These are phyloP conservation scores for Coregonus clupeaformis DNA, from an alignment of 2,113 vertebrate species.

Conservation along the genomic window DNA sequence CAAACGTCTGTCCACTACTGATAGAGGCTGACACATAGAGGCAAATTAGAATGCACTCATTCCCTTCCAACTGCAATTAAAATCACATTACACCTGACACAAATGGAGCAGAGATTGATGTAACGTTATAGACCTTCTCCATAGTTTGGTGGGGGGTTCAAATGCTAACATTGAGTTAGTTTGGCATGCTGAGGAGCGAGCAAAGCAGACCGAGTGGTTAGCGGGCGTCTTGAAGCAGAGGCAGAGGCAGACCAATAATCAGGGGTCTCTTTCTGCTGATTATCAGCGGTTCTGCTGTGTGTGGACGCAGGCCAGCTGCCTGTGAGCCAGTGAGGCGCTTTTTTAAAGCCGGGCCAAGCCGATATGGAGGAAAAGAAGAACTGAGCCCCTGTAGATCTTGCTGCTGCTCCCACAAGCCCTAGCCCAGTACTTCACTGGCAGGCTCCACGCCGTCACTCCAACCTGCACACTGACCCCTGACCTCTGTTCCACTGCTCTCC, in stretches of 20 bases:
- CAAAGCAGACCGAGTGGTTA: constrained; percentile 8
- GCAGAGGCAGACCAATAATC: constrained; percentile 62
- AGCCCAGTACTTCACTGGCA: constrained; percentile 39
- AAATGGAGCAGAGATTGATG: constrained; percentile 59
- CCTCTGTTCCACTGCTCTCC: constrained; percentile 35
- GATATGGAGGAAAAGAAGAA: constrained; percentile 51
- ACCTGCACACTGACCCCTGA: constrained; percentile 55
- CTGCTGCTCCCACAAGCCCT: constrained; percentile 22
- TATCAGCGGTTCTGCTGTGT: constrained; percentile 62
- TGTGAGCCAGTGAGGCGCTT: constrained; percentile 50
- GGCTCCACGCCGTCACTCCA: constrained; percentile 38
- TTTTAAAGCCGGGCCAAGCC: constrained; percentile 56
- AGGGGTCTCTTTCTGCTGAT: constrained; percentile 67
- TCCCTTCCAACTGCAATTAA: constrained; percentile 66
- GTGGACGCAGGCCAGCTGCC: constrained; percentile 67
- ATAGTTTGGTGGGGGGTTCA: constrained; percentile 10
- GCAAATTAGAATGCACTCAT: constrained; percentile 35
- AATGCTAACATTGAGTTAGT: not conserved
- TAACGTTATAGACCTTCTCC: constrained; percentile 33
- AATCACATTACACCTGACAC: constrained; percentile 61
- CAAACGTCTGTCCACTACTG: constrained; percentile 47
- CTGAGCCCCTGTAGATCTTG: constrained; percentile 23
- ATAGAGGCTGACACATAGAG: constrained; percentile 61
- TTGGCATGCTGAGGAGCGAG: constrained; percentile 57
- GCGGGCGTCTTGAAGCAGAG: not conserved